Percentiles rank a stretch among this genome's conserved stretches.
Evolutionary conservation across 2,797 vertebrate species (phyloP).

Genomic region (Capromys pilorides): DNA sequence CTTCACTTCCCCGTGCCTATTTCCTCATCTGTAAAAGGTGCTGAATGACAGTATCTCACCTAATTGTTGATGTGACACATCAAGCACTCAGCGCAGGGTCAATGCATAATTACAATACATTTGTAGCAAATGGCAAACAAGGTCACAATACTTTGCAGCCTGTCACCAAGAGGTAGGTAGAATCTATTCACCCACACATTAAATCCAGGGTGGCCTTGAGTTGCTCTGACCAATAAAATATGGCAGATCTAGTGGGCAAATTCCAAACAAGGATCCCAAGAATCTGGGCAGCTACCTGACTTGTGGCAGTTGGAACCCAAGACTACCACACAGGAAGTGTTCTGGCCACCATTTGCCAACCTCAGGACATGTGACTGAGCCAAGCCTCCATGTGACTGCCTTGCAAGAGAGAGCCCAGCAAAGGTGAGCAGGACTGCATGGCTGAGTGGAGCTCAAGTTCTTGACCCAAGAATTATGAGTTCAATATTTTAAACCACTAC

Average conservation of each 20-base stretch:
- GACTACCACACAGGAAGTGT: neutral
- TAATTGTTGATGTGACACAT: neutral
- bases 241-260: neutral
- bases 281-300: neutral
- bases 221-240: neutral
- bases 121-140: neutral
- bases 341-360: neutral
- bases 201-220: neutral
- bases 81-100: neutral
- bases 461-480: neutral
- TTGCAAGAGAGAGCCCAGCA: neutral
- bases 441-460: neutral
- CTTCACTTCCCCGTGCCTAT: neutral
- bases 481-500: neutral
- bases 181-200: neutral
- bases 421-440: neutral
- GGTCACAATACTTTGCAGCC: neutral
- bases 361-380: neutral
- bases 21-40: conserved; percentile 27
- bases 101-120: neutral
- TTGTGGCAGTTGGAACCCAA: neutral
- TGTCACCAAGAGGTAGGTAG: neutral
- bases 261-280: neutral
- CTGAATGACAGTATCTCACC: neutral
- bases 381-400: neutral